These are phyloP conservation scores for Sycophaga agraensis DNA, from an alignment of 1,140 invertebrate species.

Conservation along the genomic window DNA sequence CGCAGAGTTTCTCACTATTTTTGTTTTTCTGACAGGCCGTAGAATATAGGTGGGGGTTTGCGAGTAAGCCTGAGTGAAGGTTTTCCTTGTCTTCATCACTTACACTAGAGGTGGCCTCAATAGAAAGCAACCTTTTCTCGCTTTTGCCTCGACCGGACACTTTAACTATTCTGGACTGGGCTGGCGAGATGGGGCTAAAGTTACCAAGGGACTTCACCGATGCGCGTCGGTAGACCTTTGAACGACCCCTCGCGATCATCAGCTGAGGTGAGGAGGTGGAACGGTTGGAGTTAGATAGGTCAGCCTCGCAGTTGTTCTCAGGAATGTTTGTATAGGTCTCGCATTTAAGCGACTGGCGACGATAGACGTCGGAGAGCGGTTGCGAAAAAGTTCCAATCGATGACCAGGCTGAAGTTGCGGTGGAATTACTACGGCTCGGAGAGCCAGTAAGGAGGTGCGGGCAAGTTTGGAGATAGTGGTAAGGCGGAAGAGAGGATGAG, in stretches of 20 bases:
- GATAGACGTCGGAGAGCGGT: neutral
- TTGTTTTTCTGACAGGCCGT: constrained; percentile 38
- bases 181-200: neutral
- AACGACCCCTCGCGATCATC: constrained; percentile 35
- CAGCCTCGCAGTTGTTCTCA: neutral
- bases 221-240: constrained; percentile 51
- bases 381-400: neutral
- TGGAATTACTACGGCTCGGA: constrained; percentile 27
- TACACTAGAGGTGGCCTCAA: neutral
- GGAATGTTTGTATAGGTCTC: neutral
- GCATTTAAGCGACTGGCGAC: neutral
- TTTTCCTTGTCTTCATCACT: constrained; percentile 41
- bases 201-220: constrained; percentile 42
- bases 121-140: neutral
- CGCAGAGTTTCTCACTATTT: constrained; percentile 38
- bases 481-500: neutral
- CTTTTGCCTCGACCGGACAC: constrained; percentile 27
- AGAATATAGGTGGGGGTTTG: constrained; percentile 47
- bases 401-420: constrained; percentile 21
- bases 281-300: constrained; percentile 10
- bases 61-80: constrained; percentile 46
- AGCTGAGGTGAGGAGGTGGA: constrained; percentile 48
- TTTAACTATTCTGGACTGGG: constrained; percentile 34
- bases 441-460: neutral
- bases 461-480: neutral